Base-by-base conservation (phyloP, 2,888 invertebrate genomes). In the Yponomeuta plumbellus region DNA sequence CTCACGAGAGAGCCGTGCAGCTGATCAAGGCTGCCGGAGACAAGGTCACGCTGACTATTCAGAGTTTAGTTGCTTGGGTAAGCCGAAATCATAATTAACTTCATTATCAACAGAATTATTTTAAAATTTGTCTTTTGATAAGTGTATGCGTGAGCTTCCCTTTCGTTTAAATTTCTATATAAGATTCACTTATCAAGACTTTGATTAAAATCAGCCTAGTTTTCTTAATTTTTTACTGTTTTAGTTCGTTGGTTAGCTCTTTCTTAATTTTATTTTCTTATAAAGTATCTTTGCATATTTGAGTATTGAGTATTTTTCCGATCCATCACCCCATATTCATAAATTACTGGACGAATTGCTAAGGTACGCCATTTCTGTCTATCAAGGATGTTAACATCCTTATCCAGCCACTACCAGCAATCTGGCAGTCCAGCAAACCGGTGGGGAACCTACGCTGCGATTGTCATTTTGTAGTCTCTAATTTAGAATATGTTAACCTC, bases 1-100 rank as follows among this genome's bases (percentile, higher is more conserved):
- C 96, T 71, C 99, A 99, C 79, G 98, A 98, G 79, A 93, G 95
- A 72, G 99, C 99, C 1, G 98, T 99, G 13, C 96, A 97, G 84
- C 95, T 97, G 11, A 99, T 99, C 78, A 95, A 97, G 81, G 95
- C 96, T 66, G 96, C 99, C 21, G 94, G 96, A 23, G 97, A 96
- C 81, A 96, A 96, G 66, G 97, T 99, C 70, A 94, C 94, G 44
- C 96, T 99, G 78, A 94, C 98, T 57, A 96, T 99, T 62, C 99
- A 99, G 91, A 93, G 93, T 71, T 85, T 93, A 66, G 75, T 88
- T 23, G 94, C 95, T 70, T 94, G 95, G 94, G 96, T 96, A 82
- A 92, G 94, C 86, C 44, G 11, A 10, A 8, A 13, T 56, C 0
- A 11, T 13, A 8, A n/a, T 56, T 56, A 17, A 56, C 56, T 17